Evolutionary conservation across 2,888 invertebrate species (phyloP), one percentile per base, ranked within the genome.

Genomic region (Phymatocera aterrima): DNA sequence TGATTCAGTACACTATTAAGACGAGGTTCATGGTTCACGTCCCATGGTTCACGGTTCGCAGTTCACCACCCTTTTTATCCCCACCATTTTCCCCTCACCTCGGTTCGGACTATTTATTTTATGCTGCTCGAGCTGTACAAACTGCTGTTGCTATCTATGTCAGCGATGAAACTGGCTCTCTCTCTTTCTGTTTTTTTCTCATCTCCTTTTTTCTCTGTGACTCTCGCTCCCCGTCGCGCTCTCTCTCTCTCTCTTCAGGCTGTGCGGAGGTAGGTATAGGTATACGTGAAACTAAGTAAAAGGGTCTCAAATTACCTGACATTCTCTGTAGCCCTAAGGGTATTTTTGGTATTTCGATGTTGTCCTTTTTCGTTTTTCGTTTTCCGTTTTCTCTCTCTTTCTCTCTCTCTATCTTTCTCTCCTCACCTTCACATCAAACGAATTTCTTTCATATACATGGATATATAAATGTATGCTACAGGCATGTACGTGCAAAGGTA

Each of bases 101-200:
- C n/a, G n/a, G 34, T 48, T 72, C 21, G 72, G 34, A 51, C 43
- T 72, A 72, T 51, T 48, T 51, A 72, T 72, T 72, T 72, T 72
- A 72, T 51, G 10, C 12, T 72, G n/a, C 37, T 8, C 8, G 48
- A n/a, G n/a, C n/a, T n/a, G 31, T 51, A 48, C 48, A 31, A 51
- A 72, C 48, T 72, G 48, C 31, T 51, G 8, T 34, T 31, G 10
- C 31, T 72, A 34, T 34, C 72, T 48, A 46, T 72, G 72, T 51
- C 34, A 15, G 21, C 12, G 3, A 51, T 18, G 31, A 34, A 72
- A 37, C 10, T 24, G 72, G 28, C 18, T 48, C n/a, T 31, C 34
- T 51, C n/a, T n/a, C n/a, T n/a, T n/a, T n/a, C n/a, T n/a, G n/a
- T n/a, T n/a, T n/a, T n/a, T n/a, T n/a, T n/a, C n/a, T n/a, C n/a